Evolutionary conservation across 2,113 vertebrate genomes (phyloP).

Genomic region (Apistogramma diplotaenia): DNA sequence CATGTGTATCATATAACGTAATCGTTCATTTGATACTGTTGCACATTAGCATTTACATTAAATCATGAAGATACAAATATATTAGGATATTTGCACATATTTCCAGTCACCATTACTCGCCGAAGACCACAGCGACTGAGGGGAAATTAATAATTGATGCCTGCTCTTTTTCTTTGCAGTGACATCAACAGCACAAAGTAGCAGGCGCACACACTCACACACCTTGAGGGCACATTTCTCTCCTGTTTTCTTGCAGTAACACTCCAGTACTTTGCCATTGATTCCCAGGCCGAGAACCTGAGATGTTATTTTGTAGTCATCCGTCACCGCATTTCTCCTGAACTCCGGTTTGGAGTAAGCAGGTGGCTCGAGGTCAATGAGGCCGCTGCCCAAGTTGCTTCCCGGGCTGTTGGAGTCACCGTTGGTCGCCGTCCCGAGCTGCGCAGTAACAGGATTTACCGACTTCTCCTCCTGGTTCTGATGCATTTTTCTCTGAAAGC

Average conservation of each 20-base stretch:
- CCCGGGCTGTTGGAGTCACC: slow-evolving; percentile 12
- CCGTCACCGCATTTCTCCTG: slow-evolving; percentile 57
- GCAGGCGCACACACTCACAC: slow-evolving; percentile 3
- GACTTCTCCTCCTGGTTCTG: slow-evolving; percentile 43
- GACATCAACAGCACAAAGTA: background rate
- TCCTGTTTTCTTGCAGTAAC: slow-evolving; percentile 64
- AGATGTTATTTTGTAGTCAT: slow-evolving; percentile 66
- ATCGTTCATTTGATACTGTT: background rate
- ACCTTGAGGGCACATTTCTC: slow-evolving; percentile 73
- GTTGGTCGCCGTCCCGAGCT: slow-evolving; percentile 22
- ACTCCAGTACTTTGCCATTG: slow-evolving; percentile 71
- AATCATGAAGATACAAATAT: background rate
- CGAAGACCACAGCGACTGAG: background rate
- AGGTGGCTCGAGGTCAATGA: slow-evolving; percentile 24
- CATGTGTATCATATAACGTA: background rate
- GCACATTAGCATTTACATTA: background rate
- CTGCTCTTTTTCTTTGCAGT: background rate
- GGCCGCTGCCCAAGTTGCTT: slow-evolving; percentile 14
- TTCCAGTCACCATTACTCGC: background rate
- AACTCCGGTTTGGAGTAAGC: slow-evolving; percentile 47
- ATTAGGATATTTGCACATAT: background rate
- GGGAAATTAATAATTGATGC: slow-evolving; percentile 28
- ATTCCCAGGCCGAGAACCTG: slow-evolving; percentile 68
- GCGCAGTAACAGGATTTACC: background rate
- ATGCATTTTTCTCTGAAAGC: slow-evolving; percentile 20